Evolutionary conservation across 2,797 vertebrate species (phyloP).

Genomic region (Neosilurus mollespiculum): DNA sequence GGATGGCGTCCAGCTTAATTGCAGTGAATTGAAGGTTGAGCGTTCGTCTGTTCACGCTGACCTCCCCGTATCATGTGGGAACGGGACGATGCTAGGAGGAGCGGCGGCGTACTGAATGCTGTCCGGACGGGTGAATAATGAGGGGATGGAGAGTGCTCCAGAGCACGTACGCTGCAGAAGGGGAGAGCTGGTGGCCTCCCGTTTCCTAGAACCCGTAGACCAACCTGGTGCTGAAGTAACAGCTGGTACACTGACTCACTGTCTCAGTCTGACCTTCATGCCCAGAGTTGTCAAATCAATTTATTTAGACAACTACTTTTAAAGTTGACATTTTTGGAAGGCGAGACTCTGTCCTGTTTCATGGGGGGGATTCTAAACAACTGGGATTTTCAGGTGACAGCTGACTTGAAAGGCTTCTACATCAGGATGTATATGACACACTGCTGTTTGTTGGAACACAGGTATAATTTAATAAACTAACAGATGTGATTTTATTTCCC

Average conservation of each 20-base stretch:
- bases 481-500: neutral
- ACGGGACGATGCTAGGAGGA: conserved; percentile 3
- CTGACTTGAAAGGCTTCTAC: conserved; percentile 5
- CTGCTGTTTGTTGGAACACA: neutral
- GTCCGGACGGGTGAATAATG: conserved; percentile 13
- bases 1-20: conserved; percentile 39
- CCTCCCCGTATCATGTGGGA: conserved; percentile 30
- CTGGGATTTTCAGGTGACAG: conserved; percentile 11
- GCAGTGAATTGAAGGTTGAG: conserved; percentile 31
- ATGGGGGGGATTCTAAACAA: neutral
- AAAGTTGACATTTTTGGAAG: conserved; percentile 16
- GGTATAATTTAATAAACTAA: neutral
- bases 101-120: neutral
- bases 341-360: neutral
- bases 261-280: conserved; percentile 24
- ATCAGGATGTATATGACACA: neutral
- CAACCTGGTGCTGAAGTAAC: conserved; percentile 34
- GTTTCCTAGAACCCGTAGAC: conserved; percentile 21
- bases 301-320: conserved; percentile 23
- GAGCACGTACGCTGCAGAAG: conserved; percentile 15
- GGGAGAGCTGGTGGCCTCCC: conserved; percentile 38
- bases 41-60: conserved; percentile 27
- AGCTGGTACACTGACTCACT: conserved; percentile 30
- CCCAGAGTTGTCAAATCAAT: conserved; percentile 28
- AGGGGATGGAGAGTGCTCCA: conserved; percentile 16